Conservation (phyloP, 2,797 vertebrate genomes). For the Aulostomus chinensis region DNA sequence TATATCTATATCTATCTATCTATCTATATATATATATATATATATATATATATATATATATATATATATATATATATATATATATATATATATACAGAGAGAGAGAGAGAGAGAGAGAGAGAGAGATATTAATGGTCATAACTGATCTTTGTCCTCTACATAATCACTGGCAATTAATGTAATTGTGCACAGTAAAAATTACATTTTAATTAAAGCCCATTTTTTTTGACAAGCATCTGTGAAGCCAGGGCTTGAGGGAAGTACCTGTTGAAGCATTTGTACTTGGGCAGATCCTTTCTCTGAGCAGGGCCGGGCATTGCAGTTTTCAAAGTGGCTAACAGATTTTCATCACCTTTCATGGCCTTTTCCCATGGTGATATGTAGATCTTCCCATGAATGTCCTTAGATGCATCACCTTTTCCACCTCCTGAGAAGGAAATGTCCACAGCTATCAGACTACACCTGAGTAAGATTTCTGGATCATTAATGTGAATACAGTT, state of each 20-base stretch:
- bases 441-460: neutral
- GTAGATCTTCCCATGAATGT: slow-evolving; percentile 83
- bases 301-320: slow-evolving; percentile 81
- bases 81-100: too few relatives aligned
- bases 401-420: slow-evolving; percentile 29
- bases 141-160: neutral
- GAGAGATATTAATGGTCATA: too few relatives aligned
- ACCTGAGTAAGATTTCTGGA: neutral
- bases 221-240: too few relatives aligned
- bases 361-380: slow-evolving; percentile 96
- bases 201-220: too few relatives aligned
- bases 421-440: slow-evolving; percentile 52
- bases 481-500: neutral
- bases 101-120: too few relatives aligned
- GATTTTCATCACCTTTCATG: slow-evolving; percentile 90
- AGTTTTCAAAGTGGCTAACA: slow-evolving; percentile 85
- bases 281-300: slow-evolving; percentile 80
- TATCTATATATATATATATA: too few relatives aligned
- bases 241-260: too few relatives aligned
- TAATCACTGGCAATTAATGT: neutral
- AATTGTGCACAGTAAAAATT: too few relatives aligned
- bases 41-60: too few relatives aligned
- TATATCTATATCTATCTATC: too few relatives aligned
- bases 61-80: too few relatives aligned
- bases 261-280: slow-evolving; percentile 96